Percentiles rank a stretch among this genome's conserved stretches.
phyloP scores from a whole-genome alignment of 1,140 invertebrate species.

The Drosophila tani region DNA sequence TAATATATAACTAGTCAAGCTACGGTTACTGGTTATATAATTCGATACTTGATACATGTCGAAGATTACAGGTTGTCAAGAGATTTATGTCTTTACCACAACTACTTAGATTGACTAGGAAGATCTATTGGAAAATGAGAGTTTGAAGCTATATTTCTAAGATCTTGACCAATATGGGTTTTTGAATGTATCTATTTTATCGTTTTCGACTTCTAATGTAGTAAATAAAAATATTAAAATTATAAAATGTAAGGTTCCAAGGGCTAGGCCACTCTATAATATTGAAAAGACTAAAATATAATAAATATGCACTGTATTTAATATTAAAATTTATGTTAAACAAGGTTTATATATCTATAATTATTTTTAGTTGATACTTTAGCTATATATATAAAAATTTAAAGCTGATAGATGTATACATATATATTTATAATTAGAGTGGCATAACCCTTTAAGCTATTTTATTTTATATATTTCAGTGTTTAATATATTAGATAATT shows the following conservation, averaged over 20 bases:
- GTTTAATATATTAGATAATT: background rate
- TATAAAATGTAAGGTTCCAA: too few relatives aligned
- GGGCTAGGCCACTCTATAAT: background rate
- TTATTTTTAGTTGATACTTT: background rate
- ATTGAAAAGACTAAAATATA: background rate
- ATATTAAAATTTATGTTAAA: background rate
- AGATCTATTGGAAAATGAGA: constrained; percentile 11
- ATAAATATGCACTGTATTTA: background rate
- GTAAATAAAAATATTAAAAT: background rate
- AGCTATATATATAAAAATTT: too few relatives aligned
- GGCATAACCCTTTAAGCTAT: background rate
- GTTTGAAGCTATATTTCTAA: constrained; percentile 4
- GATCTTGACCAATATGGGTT: constrained; percentile 10
- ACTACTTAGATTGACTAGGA: constrained; percentile 8
- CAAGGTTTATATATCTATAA: background rate
- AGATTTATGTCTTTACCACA: background rate
- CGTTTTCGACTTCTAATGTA: background rate
- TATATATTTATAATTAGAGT: too few relatives aligned
- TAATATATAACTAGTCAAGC: constrained; percentile 26
- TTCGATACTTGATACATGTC: background rate
- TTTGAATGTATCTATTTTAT: constrained; percentile 3
- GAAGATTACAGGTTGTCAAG: constrained; percentile 18
- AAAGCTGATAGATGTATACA: background rate
- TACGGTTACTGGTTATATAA: constrained; percentile 31
- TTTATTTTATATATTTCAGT: background rate